Evolutionary conservation across 2,888 invertebrate genomes (phyloP).

Genomic region (Coelopa pilipes): DNA sequence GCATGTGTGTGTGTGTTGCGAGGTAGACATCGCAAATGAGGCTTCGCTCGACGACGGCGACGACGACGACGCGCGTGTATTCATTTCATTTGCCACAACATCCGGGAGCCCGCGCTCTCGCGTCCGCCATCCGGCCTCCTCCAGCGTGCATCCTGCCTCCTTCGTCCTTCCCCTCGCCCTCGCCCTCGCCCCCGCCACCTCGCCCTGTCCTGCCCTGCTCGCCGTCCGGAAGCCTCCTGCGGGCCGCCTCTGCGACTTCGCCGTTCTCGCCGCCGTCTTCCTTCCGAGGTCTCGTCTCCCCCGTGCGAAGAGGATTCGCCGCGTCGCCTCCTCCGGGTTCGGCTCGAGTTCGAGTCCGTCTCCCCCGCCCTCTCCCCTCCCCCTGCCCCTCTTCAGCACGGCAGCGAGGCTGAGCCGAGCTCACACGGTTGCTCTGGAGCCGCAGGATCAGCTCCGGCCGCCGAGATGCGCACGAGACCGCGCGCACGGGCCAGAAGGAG

Average conservation of each 20-base stretch:
- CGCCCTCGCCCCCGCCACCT: not conserved
- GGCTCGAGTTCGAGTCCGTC: too few species aligned
- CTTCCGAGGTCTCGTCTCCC: too few species aligned
- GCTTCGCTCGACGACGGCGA: not conserved
- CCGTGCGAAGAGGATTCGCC: too few species aligned
- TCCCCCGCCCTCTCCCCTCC: not conserved
- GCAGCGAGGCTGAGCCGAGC: too few species aligned
- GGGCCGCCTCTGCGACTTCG: not conserved
- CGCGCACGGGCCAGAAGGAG: not conserved
- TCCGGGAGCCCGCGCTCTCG: not conserved
- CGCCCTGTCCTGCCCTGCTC: not conserved
- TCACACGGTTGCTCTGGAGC: too few species aligned
- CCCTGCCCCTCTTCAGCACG: too few species aligned
- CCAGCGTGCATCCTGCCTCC: not conserved
- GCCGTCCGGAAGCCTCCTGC: not conserved
- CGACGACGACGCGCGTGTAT: constrained; percentile 1
- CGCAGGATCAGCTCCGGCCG: too few species aligned
- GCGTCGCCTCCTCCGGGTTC: too few species aligned
- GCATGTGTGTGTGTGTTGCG: too few species aligned
- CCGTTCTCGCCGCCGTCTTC: too few species aligned
- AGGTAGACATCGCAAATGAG: constrained; percentile 4
- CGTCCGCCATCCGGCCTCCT: constrained; percentile 8
- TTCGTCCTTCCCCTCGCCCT: not conserved
- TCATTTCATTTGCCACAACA: constrained; percentile 29
- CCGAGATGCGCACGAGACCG: not conserved